A percentile compares a stretch with the other conserved stretches of the same genome.
phyloP scores from a whole-genome alignment of 92 coral and sea anemone genomes.

The Bergia sp. region DNA sequence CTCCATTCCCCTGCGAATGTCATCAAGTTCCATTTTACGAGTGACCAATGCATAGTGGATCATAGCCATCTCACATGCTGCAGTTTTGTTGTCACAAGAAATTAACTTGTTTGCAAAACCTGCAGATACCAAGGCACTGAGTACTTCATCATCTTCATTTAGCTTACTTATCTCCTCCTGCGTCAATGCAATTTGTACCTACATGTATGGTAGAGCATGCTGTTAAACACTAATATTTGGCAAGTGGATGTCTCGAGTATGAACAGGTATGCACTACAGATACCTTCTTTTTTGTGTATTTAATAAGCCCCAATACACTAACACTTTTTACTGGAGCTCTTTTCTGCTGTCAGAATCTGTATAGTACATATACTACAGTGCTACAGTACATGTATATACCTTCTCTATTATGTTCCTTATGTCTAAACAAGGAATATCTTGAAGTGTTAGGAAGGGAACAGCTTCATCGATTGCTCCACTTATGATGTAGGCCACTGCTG shows the following conservation, averaged over 20 bases:
- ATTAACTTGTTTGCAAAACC: conserved; percentile 66
- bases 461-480: conserved; percentile 54
- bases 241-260: not conserved
- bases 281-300: too few relatives aligned
- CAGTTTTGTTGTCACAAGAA: conserved; percentile 36
- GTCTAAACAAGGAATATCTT: conserved; percentile 57
- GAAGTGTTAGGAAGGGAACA: conserved; percentile 42
- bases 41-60: conserved; percentile 44
- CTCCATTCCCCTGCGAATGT: conserved; percentile 59
- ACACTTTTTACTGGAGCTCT: too few relatives aligned
- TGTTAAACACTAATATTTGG: not conserved
- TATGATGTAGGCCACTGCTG: conserved; percentile 61
- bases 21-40: conserved; percentile 45
- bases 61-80: conserved; percentile 48
- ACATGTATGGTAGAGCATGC: conserved; percentile 1
- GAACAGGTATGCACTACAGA: too few relatives aligned
- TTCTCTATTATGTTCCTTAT: conserved; percentile 44
- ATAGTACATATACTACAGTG: too few relatives aligned
- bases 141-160: conserved; percentile 47
- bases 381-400: not conserved
- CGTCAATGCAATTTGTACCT: conserved; percentile 47
- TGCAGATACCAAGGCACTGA: conserved; percentile 48
- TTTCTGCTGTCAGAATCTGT: too few relatives aligned
- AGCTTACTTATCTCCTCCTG: conserved; percentile 54
- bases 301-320: too few relatives aligned